These are phyloP conservation scores for Formica selysi DNA, from an alignment of 1,140 invertebrate species.

Conservation along the genomic window DNA sequence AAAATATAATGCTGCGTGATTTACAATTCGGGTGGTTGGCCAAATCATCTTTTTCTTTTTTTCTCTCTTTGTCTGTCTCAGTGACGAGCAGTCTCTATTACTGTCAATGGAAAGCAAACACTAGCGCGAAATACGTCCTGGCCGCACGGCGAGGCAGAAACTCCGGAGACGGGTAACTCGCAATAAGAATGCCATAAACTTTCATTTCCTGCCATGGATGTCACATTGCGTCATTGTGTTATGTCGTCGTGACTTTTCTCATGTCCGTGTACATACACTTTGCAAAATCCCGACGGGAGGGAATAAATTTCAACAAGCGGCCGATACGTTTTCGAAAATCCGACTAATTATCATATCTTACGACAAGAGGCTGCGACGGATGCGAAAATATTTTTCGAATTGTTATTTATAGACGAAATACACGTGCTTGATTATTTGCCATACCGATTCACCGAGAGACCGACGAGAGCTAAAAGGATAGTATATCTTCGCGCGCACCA, in stretches of 20 bases:
- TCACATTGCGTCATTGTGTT: constrained; percentile 47
- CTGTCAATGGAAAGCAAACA: constrained; percentile 72
- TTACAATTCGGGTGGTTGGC: constrained; percentile 62
- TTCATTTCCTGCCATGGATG: constrained; percentile 18
- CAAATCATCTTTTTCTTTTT: constrained; percentile 4
- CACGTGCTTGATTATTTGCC: background rate
- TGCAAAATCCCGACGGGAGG: background rate
- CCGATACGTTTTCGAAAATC: background rate
- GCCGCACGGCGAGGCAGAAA: constrained; percentile 21
- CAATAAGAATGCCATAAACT: constrained; percentile 60
- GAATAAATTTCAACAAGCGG: constrained; percentile 12
- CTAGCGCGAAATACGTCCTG: constrained; percentile 36
- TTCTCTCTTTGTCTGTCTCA: background rate
- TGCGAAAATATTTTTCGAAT: constrained; percentile 37
- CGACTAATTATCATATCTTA: constrained; percentile 50
- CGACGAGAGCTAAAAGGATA: constrained; percentile 60
- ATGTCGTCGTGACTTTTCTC: constrained; percentile 22
- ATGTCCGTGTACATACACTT: background rate
- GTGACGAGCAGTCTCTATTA: constrained; percentile 71
- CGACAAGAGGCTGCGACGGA: constrained; percentile 6
- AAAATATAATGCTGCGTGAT: constrained; percentile 69
- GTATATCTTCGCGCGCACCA: constrained; percentile 64
- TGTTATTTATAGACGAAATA: constrained; percentile 36
- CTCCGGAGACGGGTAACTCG: constrained; percentile 37
- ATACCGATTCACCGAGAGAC: constrained; percentile 12